Conservation (phyloP, 2,113 vertebrate species). For the human (Homo sapiens) region GRCh38 chr14:43566501-43567000, state of each 20-base stretch:
- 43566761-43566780: not conserved
- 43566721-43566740: not conserved
- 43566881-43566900: not conserved
- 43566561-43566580: not conserved
- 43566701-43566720: not conserved
- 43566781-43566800: not conserved
- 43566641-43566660: not conserved
- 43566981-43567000: not conserved
- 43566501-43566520: too few relatives aligned
- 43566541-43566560: too few relatives aligned
- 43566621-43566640: not conserved
- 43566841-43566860: rapidly evolving
- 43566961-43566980: not conserved
- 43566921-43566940: not conserved
- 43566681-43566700: not conserved
- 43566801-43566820: not conserved
- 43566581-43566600: not conserved
- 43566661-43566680: not conserved
- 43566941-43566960: not conserved
- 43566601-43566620: slow-evolving; percentile 18
- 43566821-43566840: not conserved
- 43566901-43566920: not conserved
- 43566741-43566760: not conserved
- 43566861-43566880: not conserved
- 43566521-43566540: too few relatives aligned